Percentiles rank a stretch among this genome's conserved stretches.
Conservation (phyloP, 2,888 invertebrate genomes). For the Penaeus monodon region DNA sequence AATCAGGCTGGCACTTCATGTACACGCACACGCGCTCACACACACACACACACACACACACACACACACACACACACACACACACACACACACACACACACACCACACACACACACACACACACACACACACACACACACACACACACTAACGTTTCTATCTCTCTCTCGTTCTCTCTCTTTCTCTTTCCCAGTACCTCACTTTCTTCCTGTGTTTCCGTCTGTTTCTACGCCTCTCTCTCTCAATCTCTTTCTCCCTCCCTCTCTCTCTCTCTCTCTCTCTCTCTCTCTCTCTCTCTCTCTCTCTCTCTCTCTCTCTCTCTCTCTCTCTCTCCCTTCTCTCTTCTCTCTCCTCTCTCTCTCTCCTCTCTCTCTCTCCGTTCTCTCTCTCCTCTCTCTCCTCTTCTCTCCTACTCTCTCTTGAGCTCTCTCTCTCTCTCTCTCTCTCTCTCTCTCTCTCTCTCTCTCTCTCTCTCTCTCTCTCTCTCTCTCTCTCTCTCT, state of each 20-base stretch:
- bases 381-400: no score
- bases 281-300: background rate
- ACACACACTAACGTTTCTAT: no score
- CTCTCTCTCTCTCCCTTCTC: background rate
- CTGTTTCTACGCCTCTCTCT: constrained; percentile 24
- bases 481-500: background rate
- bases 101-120: background rate
- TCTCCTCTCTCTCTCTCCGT: background rate
- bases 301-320: background rate
- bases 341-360: constrained; percentile 1
- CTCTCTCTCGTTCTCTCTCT: constrained; percentile 13
- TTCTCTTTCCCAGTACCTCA: background rate
- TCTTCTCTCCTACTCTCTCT: no score
- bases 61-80: background rate
- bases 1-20: background rate
- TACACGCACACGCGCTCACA: constrained; percentile 10
- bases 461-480: constrained; percentile 21
- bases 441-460: no score
- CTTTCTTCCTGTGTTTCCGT: no score
- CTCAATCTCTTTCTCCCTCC: constrained; percentile 28
- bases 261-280: background rate
- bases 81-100: background rate
- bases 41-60: background rate
- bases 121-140: no score
- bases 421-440: no score